Percentiles rank a stretch among this genome's conserved stretches.
phyloP scores from a whole-genome alignment of 2,888 invertebrate genomes.

The Sarcophaga carnaria region DNA sequence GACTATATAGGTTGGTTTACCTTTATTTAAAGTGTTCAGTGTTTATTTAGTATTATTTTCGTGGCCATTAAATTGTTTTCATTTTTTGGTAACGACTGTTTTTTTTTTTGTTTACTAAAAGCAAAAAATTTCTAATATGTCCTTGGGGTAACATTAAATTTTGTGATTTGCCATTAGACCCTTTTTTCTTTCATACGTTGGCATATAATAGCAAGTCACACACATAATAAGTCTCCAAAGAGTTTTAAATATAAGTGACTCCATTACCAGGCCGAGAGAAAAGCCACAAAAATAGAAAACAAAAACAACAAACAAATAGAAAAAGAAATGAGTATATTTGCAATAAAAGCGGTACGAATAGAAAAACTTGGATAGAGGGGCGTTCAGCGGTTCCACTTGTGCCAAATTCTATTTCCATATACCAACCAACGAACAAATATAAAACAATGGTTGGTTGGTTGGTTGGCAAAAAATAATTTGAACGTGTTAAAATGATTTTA shows the following conservation, averaged over 20 bases:
- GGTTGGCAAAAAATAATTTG: not conserved
- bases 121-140: slow-evolving; percentile 33
- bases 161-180: slow-evolving; percentile 38
- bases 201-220: not conserved
- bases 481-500: not conserved
- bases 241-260: slow-evolving; percentile 42
- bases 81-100: slow-evolving; percentile 14
- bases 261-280: slow-evolving; percentile 15
- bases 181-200: not conserved
- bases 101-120: not conserved
- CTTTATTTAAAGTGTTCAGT: not conserved
- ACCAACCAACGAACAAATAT: not conserved
- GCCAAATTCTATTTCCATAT: not conserved
- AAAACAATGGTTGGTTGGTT: not conserved
- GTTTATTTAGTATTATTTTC: not conserved
- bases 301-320: not conserved
- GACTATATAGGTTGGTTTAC: not conserved
- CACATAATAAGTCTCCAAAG: slow-evolving; percentile 24
- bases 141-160: slow-evolving; percentile 42
- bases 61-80: not conserved
- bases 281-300: not conserved
- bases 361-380: not conserved
- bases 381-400: not conserved
- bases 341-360: not conserved
- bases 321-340: not conserved